Conservation (phyloP, 2,888 invertebrate genomes). For the Philereme vetulata region DNA sequence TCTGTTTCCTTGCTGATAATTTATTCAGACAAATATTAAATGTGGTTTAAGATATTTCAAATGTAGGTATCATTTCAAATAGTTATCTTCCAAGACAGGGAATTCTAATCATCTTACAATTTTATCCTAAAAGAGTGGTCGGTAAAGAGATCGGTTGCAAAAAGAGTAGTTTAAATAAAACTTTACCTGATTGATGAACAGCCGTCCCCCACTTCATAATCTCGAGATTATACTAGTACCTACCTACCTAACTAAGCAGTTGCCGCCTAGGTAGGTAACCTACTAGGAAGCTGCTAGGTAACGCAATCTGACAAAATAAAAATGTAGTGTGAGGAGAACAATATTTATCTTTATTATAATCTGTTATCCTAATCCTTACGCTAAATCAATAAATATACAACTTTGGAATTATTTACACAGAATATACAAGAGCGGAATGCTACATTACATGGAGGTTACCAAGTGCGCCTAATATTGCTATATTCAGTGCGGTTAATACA, state of each 20-base stretch:
- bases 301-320: constrained; percentile 27
- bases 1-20: background rate
- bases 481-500: constrained; percentile 31
- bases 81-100: background rate
- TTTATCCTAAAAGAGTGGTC: background rate
- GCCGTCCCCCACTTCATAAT: too few relatives aligned
- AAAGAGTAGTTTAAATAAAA: too few relatives aligned
- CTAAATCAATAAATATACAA: constrained; percentile 76
- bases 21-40: background rate
- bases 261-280: too few relatives aligned
- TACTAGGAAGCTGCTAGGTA: constrained; percentile 20
- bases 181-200: too few relatives aligned
- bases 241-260: too few relatives aligned
- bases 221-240: too few relatives aligned
- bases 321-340: constrained; percentile 54
- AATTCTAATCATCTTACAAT: constrained; percentile 1
- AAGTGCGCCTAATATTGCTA: constrained; percentile 57
- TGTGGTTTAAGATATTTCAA: background rate
- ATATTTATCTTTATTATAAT: constrained; percentile 69
- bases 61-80: background rate
- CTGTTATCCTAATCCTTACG: constrained; percentile 63
- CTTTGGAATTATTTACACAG: constrained; percentile 75
- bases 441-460: constrained; percentile 49
- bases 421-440: constrained; percentile 67
- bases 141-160: background rate